These are phyloP conservation scores for Metopia argyrocephala DNA, from an alignment of 2,888 invertebrate genomes.

Conservation along the genomic window DNA sequence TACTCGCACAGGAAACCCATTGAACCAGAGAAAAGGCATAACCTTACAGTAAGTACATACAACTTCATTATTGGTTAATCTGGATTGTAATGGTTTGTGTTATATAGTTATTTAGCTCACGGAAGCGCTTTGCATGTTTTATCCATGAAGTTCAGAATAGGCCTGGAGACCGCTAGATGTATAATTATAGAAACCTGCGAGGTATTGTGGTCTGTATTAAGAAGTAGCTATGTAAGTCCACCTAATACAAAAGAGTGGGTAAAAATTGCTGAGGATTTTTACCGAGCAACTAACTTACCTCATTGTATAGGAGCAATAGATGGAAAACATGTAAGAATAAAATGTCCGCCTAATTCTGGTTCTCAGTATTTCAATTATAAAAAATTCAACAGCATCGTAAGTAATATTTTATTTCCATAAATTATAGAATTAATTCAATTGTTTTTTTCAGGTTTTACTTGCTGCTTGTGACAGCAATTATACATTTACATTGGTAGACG, in stretches of 20 bases:
- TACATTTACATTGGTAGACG: neutral
- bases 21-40: conserved; percentile 34
- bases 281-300: neutral
- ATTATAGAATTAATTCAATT: too few relatives aligned
- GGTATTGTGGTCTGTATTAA: conserved; percentile 27
- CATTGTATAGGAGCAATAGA: neutral
- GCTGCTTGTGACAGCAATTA: neutral
- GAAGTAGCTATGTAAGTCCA: conserved; percentile 21
- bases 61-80: neutral
- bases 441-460: neutral
- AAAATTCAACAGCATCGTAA: neutral
- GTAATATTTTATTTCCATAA: neutral
- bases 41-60: conserved; percentile 22
- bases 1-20: conserved; percentile 34
- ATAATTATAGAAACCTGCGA: conserved; percentile 25
- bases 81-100: neutral
- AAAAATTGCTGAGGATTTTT: conserved; percentile 13
- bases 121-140: conserved; percentile 25
- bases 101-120: conserved; percentile 35
- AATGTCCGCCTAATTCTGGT: neutral
- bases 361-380: neutral
- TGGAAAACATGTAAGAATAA: neutral
- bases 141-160: conserved; percentile 25
- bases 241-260: conserved; percentile 23
- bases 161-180: conserved; percentile 28